These are phyloP conservation scores for Ypsolopha sequella DNA, from an alignment of 2,888 invertebrate species.

Conservation along the genomic window DNA sequence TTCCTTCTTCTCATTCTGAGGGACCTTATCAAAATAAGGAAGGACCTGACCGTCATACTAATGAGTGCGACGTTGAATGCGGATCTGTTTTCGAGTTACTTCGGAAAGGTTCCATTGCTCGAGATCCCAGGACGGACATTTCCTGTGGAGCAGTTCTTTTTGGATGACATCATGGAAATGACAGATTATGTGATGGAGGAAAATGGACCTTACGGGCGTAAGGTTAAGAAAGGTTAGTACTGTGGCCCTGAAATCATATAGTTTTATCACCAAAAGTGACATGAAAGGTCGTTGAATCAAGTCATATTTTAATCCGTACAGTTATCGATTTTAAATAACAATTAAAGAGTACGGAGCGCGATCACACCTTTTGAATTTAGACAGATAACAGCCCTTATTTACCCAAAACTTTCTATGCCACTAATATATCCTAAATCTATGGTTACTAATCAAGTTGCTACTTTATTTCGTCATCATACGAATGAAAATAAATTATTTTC, in stretches of 20 bases:
- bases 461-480: too few species aligned
- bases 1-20: slow-evolving; percentile 87
- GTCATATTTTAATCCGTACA: too few species aligned
- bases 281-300: too few species aligned
- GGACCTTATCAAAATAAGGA: slow-evolving; percentile 78
- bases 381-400: too few species aligned
- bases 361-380: too few species aligned
- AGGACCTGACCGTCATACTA: slow-evolving; percentile 84
- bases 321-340: too few species aligned
- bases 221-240: slow-evolving; percentile 70
- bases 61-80: slow-evolving; percentile 96
- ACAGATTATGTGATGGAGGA: slow-evolving; percentile 59
- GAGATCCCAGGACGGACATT: slow-evolving; percentile 88
- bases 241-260: not conserved
- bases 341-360: too few species aligned
- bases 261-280: too few species aligned
- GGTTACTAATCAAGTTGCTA: too few species aligned
- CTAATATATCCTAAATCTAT: too few species aligned
- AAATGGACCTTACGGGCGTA: slow-evolving; percentile 72
- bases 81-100: slow-evolving; percentile 87
- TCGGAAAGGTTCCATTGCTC: slow-evolving; percentile 81
- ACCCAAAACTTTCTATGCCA: too few species aligned
- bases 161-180: slow-evolving; percentile 84
- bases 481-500: too few species aligned
- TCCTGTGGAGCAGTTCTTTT: slow-evolving; percentile 83